These are phyloP conservation scores for Hydroisotoma schaefferi DNA, from an alignment of 2,888 invertebrate genomes.

Conservation along the genomic window DNA sequence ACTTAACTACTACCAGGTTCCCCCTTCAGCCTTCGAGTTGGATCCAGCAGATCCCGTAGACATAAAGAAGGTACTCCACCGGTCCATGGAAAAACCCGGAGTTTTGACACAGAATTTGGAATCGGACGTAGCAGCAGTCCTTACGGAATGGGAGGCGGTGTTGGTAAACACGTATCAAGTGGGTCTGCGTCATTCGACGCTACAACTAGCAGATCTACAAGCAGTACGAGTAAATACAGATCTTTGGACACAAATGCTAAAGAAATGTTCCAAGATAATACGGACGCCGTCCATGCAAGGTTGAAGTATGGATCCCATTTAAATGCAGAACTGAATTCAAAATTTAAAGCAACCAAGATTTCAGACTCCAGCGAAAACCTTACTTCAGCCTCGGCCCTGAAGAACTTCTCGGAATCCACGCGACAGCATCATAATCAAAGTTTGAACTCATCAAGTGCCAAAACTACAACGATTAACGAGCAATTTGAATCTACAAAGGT, in stretches of 20 bases:
- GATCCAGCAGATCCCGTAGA: constrained; percentile 44
- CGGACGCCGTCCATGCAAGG: constrained; percentile 47
- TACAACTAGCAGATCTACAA: constrained; percentile 28
- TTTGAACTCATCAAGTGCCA: constrained; percentile 42
- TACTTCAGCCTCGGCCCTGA: constrained; percentile 39
- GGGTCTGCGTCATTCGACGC: constrained; percentile 25
- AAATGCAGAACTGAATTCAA: constrained; percentile 26
- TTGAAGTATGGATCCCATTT: constrained; percentile 26
- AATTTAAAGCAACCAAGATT: constrained; percentile 19
- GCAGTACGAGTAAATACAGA: constrained; percentile 26
- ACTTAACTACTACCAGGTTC: constrained; percentile 66
- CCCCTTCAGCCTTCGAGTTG: constrained; percentile 81
- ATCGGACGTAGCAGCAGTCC: constrained; percentile 6
- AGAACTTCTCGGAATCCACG: constrained; percentile 31
- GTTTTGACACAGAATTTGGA: constrained; percentile 42
- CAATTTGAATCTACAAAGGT: constrained; percentile 21
- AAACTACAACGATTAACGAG: constrained; percentile 25
- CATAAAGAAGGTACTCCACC: constrained; percentile 34
- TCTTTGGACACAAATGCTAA: constrained; percentile 23
- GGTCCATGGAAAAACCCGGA: constrained; percentile 45
- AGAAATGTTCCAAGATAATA: constrained; percentile 16
- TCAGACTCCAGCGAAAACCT: constrained; percentile 36
- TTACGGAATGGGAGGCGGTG: no score
- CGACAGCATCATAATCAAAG: constrained; percentile 32
- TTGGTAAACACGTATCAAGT: constrained; percentile 4